Evolutionary conservation across 2,888 invertebrate genomes (phyloP).

Genomic region (Coleophora deauratella): DNA sequence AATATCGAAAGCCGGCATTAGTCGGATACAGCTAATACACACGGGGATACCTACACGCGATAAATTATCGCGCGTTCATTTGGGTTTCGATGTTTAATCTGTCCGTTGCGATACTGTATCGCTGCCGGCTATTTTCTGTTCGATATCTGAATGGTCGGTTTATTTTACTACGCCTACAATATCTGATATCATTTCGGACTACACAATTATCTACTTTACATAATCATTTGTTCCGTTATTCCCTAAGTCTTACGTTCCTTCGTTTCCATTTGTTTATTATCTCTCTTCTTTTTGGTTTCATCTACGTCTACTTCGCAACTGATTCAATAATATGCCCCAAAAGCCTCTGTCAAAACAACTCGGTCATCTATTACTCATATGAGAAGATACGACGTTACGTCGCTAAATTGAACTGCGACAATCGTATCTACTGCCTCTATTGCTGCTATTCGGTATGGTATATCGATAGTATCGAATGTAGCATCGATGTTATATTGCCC

Average conservation of each 20-base stretch:
- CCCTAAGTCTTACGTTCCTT: no score
- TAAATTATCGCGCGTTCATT: conserved; percentile 73
- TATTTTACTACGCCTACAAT: not conserved
- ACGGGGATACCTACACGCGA: conserved; percentile 57
- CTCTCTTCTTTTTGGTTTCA: no score
- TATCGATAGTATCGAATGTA: conserved; percentile 22
- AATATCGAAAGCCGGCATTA: conserved; percentile 74
- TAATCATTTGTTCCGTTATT: no score
- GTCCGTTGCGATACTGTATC: conserved; percentile 51
- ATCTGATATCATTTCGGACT: not conserved
- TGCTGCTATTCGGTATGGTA: conserved; percentile 12
- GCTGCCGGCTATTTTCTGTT: conserved; percentile 46
- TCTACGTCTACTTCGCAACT: not conserved
- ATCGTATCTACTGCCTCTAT: conserved; percentile 26
- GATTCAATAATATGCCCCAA: not conserved
- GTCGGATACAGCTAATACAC: conserved; percentile 74
- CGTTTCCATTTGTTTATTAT: no score
- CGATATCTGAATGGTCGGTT: conserved; percentile 22
- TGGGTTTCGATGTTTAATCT: conserved; percentile 72
- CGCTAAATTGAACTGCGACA: conserved; percentile 38
- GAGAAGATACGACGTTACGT: conserved; percentile 14
- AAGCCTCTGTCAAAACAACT: conserved; percentile 12
- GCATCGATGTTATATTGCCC: conserved; percentile 35
- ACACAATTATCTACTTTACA: no score
- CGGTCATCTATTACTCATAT: conserved; percentile 15